phyloP scores from a whole-genome alignment of 2,113 vertebrate genomes.

The Tetrax tetrax region DNA sequence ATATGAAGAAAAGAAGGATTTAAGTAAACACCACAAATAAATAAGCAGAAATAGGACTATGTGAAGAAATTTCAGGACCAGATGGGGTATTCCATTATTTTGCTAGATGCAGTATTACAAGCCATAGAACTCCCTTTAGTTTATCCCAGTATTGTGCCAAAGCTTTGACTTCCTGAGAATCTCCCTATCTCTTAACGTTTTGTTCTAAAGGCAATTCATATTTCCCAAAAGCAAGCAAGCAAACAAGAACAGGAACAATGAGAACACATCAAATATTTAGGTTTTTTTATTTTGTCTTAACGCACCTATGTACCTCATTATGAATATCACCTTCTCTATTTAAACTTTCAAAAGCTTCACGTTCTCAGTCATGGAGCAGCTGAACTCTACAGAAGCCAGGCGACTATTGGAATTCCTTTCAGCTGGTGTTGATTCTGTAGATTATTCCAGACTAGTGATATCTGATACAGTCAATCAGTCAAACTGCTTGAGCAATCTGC shows the following conservation, averaged over 20 bases:
- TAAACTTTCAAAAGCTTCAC: neutral
- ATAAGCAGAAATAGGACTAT: neutral
- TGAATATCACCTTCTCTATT: neutral
- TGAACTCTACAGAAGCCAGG: constrained; percentile 1
- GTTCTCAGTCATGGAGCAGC: neutral
- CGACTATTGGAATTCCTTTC: neutral
- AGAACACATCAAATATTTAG: neutral
- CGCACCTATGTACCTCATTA: neutral
- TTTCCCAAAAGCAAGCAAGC: neutral
- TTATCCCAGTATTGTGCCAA: neutral
- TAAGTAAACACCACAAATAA: neutral
- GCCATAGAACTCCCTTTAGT: neutral
- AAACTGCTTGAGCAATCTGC: constrained; percentile 47
- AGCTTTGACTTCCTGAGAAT: neutral
- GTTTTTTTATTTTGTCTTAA: neutral
- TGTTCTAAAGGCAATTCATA: neutral
- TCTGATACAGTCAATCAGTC: neutral
- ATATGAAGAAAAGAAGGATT: neutral
- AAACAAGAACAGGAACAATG: neutral
- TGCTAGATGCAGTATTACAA: neutral
- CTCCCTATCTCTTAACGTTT: neutral
- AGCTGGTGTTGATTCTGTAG: constrained; percentile 17
- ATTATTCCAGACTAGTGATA: constrained; percentile 21
- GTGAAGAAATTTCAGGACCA: neutral
- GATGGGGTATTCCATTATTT: neutral